Base-by-base conservation (phyloP, 2,113 vertebrate genomes). In the Myrmecophaga tridactyla region DNA sequence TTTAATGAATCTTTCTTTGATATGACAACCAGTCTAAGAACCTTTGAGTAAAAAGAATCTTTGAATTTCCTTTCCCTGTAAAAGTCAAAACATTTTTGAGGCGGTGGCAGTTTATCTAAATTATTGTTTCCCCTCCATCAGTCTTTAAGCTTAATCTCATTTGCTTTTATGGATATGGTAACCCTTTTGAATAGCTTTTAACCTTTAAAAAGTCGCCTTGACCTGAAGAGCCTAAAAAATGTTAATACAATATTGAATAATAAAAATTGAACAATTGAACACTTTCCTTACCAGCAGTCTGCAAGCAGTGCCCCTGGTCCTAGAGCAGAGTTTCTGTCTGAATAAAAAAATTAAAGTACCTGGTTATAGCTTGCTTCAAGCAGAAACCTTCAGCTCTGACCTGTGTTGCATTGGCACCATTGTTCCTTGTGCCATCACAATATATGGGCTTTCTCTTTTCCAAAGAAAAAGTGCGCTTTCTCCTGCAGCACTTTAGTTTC, bases 101-200 rank as follows among this genome's bases (percentile, higher is more conserved):
- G 97, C 95, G 96, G 97, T 97, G 97, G 98, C 62, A 39, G 98
- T 98, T 99, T 98, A 98, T 99, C 98, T 99, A 98, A 97, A 99
- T 98, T 98, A 99, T 98, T 98, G 98, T 96, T 98, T 98, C 98
- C 97, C 97, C 96, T 98, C 98, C 97, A 98, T 98, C 98, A 97
- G 97, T 98, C 98, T 98, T 98, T 98, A 98, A 98, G 97, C 98
- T 97, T 99, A 99, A 99, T 99, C 98, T 98, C 97, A 99, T 99
- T 99, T 98, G 98, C 97, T 97, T 98, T 98, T 97, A 98, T 98
- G 97, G 98, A 98, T 98, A 98, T 98, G 97, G 98, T 98, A 99
- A 98, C 98, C 98, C 98, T n/a, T 98, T 97, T 98, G 98, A 99
- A 98, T 97, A 98, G 98, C 98, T 99, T 99, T 99, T 99, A 99